These are phyloP conservation scores for Spodoptera frugiperda DNA, from an alignment of 1,140 invertebrate species.

Conservation along the genomic window DNA sequence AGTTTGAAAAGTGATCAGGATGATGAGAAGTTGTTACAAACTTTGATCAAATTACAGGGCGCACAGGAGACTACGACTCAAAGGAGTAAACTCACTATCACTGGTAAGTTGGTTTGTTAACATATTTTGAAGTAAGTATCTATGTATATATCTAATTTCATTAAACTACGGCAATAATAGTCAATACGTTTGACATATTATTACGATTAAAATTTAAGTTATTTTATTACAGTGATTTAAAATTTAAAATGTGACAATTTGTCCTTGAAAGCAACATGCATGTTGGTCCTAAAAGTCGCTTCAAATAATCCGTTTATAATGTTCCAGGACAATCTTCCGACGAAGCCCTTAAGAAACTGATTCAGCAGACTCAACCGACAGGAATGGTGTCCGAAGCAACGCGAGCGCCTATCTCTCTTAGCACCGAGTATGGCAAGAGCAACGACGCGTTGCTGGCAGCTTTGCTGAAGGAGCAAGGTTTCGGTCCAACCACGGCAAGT, in stretches of 20 bases:
- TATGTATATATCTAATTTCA: no score
- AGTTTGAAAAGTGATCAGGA: constrained; percentile 78
- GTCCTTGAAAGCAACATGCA: background rate
- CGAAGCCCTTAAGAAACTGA: constrained; percentile 78
- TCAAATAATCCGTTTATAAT: background rate
- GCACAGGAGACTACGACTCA: constrained; percentile 78
- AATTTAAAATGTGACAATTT: no score
- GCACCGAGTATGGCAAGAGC: constrained; percentile 86
- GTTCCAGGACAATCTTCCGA: constrained; percentile 79
- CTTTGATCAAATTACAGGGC: constrained; percentile 81
- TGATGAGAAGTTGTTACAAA: constrained; percentile 82
- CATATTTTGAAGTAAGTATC: background rate
- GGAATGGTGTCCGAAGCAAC: constrained; percentile 82
- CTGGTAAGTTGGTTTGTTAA: constrained; percentile 63
- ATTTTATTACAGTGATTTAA: no score
- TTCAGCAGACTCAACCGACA: constrained; percentile 72
- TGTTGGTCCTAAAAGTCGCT: no score
- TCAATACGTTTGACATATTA: no score
- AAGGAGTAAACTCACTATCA: constrained; percentile 74
- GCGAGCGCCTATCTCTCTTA: constrained; percentile 77
- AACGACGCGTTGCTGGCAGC: constrained; percentile 89
- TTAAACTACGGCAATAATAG: no score
- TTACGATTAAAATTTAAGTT: no score
- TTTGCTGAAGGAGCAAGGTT: constrained; percentile 89
- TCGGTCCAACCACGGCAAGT: constrained; percentile 89